Percentiles rank a stretch among this genome's conserved stretches.
phyloP scores from a whole-genome alignment of 2,797 vertebrate genomes.

The Pantherophis vulpinus region DNA sequence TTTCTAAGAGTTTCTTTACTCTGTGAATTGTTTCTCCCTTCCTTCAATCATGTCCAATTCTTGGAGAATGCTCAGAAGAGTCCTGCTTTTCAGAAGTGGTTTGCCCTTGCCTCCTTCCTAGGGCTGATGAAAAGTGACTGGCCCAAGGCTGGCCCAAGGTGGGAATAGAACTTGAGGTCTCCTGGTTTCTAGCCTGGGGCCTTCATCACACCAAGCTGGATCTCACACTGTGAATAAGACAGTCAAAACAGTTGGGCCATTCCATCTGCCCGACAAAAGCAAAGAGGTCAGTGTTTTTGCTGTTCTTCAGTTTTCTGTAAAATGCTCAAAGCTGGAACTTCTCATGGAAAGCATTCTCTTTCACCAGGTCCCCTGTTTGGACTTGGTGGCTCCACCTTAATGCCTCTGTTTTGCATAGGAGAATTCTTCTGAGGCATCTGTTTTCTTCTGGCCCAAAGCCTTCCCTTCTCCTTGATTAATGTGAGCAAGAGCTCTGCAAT shows the following conservation, averaged over 20 bases:
- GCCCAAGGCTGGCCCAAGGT: not conserved
- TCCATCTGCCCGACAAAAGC: not conserved
- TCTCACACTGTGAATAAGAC: not conserved
- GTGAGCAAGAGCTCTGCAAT: not conserved
- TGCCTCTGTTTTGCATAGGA: not conserved
- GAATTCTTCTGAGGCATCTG: not conserved
- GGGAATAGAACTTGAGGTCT: not conserved
- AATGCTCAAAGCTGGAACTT: not conserved
- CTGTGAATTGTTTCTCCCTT: not conserved
- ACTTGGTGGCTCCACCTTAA: too few relatives aligned
- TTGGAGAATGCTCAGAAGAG: not conserved
- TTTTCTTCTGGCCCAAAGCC: constrained; percentile 36
- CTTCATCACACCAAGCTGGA: not conserved
- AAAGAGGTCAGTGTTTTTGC: not conserved
- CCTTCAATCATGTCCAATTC: not conserved
- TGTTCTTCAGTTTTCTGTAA: not conserved
- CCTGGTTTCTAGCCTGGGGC: not conserved
- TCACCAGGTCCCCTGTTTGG: not conserved
- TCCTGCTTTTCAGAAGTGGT: not conserved
- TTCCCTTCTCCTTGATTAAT: constrained; percentile 53
- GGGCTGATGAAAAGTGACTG: not conserved
- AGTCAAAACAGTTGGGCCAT: not conserved
- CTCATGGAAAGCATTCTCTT: too few relatives aligned
- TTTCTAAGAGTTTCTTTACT: not conserved
- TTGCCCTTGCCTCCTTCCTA: not conserved